These are phyloP conservation scores for Clavelina lepadiformis DNA, from an alignment of 23 tunicate genomes.

Conservation along the genomic window DNA sequence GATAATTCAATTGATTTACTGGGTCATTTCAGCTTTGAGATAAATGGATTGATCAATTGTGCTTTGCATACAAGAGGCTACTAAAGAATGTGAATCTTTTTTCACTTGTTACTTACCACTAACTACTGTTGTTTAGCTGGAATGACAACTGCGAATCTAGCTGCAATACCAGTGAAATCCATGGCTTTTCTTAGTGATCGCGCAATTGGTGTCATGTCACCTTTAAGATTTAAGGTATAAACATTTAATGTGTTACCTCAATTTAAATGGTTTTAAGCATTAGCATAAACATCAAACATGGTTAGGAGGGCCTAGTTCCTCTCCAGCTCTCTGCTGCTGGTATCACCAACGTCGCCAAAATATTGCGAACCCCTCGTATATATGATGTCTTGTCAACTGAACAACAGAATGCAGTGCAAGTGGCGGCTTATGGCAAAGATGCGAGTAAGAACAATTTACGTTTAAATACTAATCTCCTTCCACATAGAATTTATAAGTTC, in stretches of 20 bases:
- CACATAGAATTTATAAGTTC: no score
- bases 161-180: not conserved
- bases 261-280: not conserved
- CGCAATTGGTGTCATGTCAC: constrained; percentile 4
- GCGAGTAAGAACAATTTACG: no score
- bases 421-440: constrained; percentile 21
- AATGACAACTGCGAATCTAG: constrained; percentile 12
- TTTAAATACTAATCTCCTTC: no score
- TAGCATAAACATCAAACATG: not conserved
- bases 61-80: no score
- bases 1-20: no score
- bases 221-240: constrained; percentile 3
- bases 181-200: constrained; percentile 3
- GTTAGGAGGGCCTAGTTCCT: constrained; percentile 4
- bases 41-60: no score
- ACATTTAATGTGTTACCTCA: not conserved
- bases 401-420: constrained; percentile 7
- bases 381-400: constrained; percentile 5
- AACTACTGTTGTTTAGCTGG: constrained; percentile 20
- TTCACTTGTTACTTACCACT: no score
- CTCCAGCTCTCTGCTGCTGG: constrained; percentile 19
- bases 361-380: not conserved
- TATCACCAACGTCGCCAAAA: constrained; percentile 9
- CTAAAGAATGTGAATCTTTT: no score
- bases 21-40: no score